Base-by-base conservation (phyloP, 2,888 invertebrate genomes). In the Panzeria rudis region DNA sequence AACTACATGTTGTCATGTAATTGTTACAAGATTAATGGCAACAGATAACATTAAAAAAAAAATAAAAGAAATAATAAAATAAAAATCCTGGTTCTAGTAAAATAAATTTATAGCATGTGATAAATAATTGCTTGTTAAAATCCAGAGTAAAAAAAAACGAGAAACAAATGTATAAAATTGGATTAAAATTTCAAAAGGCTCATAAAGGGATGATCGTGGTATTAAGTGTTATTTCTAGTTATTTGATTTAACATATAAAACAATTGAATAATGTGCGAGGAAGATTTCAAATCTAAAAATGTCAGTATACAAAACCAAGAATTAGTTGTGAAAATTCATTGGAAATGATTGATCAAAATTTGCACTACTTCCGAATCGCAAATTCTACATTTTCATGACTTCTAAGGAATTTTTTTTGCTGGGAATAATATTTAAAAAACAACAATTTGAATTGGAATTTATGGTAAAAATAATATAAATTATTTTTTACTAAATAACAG, bases 1-100 rank as follows among this genome's bases (percentile, higher is more conserved):
- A 62, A 23, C 54, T 59, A 25, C 47, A 73, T 80, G 73, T 80
- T 77, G 75, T 64, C 82, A 75, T 85, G 85, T 78, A 85, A 85
- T 82, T 85, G 82, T 78, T 82, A 64, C 85, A 78, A 85, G 85
- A 85, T 82, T 85, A 85, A 85, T 85, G 73, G 75, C 68, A 75
- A 41, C 72, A 59, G 78, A 77, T 73, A 79, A 75, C 54, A 75
- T 78, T 68, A 62, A 66, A 29, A 78, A 77, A 62, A 84, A 77
- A 15, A 47, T 52, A 56, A n/a, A 50, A 17, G 3, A 59, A 35
- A 59, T 9, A 17, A 59, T 11, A 3, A 59, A 17, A 32, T 35
- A 59, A 59, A 79, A 44, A n/a, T 64, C 11, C 35, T 59, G 54
- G 13, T 23, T 35, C 35, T 44, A 54, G 54, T 23, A 23, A 54